These are phyloP conservation scores for Tigriopus californicus DNA, from an alignment of 2,888 invertebrate species.

Conservation along the genomic window DNA sequence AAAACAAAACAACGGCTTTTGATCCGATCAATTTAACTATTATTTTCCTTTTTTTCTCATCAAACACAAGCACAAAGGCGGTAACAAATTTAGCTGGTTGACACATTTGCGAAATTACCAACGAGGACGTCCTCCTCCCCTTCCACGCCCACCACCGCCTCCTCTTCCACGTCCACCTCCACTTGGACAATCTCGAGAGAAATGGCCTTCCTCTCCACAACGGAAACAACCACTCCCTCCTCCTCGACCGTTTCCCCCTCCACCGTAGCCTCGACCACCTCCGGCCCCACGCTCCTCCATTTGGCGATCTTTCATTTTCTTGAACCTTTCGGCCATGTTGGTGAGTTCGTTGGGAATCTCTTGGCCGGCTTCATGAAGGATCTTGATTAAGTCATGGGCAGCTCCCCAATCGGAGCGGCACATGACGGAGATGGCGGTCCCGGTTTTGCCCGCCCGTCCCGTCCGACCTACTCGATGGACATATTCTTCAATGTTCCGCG, in stretches of 20 bases:
- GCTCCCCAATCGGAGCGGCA: slow-evolving; percentile 54
- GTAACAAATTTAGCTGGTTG: too few species aligned
- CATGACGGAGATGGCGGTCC: slow-evolving; percentile 61
- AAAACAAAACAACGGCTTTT: too few species aligned
- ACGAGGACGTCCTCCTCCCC: not conserved
- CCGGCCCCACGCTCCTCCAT: not conserved
- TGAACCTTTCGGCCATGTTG: not conserved
- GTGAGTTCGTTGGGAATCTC: slow-evolving; percentile 16
- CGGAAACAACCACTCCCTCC: not conserved
- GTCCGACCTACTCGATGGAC: slow-evolving; percentile 90
- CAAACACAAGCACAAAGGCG: too few species aligned
- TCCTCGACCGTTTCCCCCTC: not conserved
- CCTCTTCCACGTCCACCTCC: not conserved
- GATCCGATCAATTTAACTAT: too few species aligned
- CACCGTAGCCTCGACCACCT: not conserved
- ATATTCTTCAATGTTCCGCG: slow-evolving; percentile 83
- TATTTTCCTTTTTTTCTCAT: too few species aligned
- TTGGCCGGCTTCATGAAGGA: slow-evolving; percentile 66
- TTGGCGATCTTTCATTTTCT: not conserved
- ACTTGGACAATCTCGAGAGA: not conserved
- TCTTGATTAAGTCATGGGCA: slow-evolving; percentile 59
- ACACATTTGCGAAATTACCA: too few species aligned
- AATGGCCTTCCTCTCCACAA: not conserved
- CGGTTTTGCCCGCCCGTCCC: slow-evolving; percentile 70
- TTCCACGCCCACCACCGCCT: not conserved